phyloP scores from a whole-genome alignment of 2,113 vertebrate genomes.

The Scatophagus argus region DNA sequence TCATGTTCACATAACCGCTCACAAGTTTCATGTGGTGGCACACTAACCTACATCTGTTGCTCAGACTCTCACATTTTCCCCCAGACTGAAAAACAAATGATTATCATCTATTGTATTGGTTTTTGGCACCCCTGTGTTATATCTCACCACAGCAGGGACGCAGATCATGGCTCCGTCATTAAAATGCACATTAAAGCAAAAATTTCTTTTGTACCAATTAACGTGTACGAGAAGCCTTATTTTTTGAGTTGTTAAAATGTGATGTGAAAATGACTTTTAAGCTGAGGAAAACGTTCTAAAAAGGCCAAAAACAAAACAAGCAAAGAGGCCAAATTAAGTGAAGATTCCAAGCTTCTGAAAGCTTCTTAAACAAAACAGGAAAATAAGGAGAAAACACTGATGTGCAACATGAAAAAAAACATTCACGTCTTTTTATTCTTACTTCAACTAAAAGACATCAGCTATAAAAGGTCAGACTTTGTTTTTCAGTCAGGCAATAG shows the following conservation, averaged over 20 bases:
- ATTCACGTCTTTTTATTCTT: neutral
- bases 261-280: too few relatives aligned
- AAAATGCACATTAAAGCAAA: neutral
- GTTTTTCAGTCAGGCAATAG: neutral
- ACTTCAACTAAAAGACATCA: neutral
- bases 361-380: neutral
- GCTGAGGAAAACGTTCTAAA: too few relatives aligned
- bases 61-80: conserved; percentile 18
- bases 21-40: conserved; percentile 54
- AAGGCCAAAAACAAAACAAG: too few relatives aligned
- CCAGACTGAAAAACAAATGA: conserved; percentile 11
- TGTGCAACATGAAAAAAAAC: too few relatives aligned
- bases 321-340: neutral
- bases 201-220: neutral
- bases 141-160: neutral
- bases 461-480: neutral
- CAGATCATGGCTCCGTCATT: neutral
- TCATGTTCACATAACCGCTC: conserved; percentile 68
- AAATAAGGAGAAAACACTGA: too few relatives aligned
- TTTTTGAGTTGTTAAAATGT: neutral
- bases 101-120: neutral
- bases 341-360: neutral
- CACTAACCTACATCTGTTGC: conserved; percentile 69
- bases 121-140: neutral
- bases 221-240: neutral